Conservation (phyloP, 64 coral and sea anemone genomes). For the Montipora sp. region DNA sequence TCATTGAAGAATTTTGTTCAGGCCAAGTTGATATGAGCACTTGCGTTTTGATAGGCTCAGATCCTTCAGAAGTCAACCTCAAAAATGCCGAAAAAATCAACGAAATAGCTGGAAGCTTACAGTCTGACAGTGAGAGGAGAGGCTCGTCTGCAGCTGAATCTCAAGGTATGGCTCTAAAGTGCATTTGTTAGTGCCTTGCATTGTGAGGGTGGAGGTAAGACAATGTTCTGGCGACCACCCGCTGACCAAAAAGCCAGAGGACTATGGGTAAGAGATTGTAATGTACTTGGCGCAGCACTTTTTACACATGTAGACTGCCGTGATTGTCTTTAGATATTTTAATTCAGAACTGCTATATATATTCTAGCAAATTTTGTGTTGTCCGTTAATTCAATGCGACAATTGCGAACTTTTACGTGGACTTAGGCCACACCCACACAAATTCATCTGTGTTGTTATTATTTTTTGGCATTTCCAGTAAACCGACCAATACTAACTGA, state of each 20-base stretch:
- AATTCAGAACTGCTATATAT: not conserved
- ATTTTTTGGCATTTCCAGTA: not conserved
- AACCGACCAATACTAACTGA: not conserved
- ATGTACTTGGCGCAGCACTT: constrained; percentile 1
- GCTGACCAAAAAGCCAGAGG: not conserved
- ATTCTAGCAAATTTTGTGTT: not conserved
- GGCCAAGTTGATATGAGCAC: not conserved
- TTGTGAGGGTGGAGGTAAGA: constrained; percentile 14
- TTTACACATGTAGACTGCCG: not conserved
- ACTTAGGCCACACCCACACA: not conserved
- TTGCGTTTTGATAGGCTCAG: not conserved
- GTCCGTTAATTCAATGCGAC: not conserved
- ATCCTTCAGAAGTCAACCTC: not conserved
- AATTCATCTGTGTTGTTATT: not conserved
- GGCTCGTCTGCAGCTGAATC: not conserved
- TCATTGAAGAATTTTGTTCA: not conserved
- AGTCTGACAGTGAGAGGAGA: not conserved
- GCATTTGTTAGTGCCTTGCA: not conserved
- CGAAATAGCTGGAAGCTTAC: not conserved
- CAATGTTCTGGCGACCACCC: constrained; percentile 4
- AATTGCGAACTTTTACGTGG: not conserved
- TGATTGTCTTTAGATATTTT: constrained; percentile 3
- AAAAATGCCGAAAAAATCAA: constrained; percentile 7
- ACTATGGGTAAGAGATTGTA: not conserved
- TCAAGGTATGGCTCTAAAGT: not conserved